These are phyloP conservation scores for Macquaria ambigua DNA, from an alignment of 2,113 vertebrate species.

Conservation along the genomic window DNA sequence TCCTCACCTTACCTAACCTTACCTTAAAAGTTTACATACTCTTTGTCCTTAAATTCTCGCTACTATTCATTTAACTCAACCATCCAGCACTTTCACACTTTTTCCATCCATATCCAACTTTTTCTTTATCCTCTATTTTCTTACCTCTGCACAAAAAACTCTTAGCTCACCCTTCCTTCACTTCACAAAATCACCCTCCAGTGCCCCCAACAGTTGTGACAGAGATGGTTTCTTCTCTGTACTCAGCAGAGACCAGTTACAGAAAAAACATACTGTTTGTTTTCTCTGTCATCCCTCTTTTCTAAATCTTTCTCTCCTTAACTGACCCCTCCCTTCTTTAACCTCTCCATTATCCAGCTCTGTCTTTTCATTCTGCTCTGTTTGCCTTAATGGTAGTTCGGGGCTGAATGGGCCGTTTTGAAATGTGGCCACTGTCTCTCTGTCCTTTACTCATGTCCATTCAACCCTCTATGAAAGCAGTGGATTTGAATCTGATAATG, in stretches of 20 bases:
- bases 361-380: slow-evolving; percentile 45
- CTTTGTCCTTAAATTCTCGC: background rate
- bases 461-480: slow-evolving; percentile 21
- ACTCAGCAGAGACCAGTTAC: slow-evolving; percentile 35
- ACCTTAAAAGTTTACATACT: background rate
- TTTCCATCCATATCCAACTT: background rate
- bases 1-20: background rate
- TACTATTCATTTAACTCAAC: slow-evolving; percentile 7
- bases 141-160: slow-evolving; percentile 19
- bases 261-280: slow-evolving; percentile 26
- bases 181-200: slow-evolving; percentile 32
- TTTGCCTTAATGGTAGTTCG: slow-evolving; percentile 44
- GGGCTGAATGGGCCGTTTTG: slow-evolving; percentile 39
- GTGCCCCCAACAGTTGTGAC: slow-evolving; percentile 18
- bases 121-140: slow-evolving; percentile 5
- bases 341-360: slow-evolving; percentile 29
- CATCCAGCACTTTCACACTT: background rate
- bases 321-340: slow-evolving; percentile 12
- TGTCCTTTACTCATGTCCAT: slow-evolving; percentile 16
- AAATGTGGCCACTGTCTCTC: slow-evolving; percentile 14
- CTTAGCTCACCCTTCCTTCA: background rate
- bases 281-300: slow-evolving; percentile 10
- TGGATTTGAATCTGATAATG: background rate
- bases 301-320: slow-evolving; percentile 14
- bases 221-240: slow-evolving; percentile 16